Conservation (phyloP, 2,797 vertebrate genomes). For the Mus caroli region DNA sequence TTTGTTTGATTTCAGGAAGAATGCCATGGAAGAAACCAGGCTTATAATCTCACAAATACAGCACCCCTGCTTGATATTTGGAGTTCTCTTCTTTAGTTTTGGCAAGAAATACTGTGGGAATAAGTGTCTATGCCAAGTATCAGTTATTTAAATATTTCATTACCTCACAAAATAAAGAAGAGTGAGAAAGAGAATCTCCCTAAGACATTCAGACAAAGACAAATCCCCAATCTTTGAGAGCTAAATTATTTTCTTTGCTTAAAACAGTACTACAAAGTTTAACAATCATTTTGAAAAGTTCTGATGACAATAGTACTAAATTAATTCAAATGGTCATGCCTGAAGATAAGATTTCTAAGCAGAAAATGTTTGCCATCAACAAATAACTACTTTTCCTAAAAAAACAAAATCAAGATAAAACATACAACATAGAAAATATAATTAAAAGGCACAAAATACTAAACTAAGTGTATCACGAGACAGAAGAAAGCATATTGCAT, state of each 20-base stretch:
- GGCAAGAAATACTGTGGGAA: slow-evolving; percentile 86
- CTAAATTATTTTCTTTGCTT: slow-evolving; percentile 22
- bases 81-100: slow-evolving; percentile 81
- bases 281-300: not conserved
- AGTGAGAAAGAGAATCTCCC: slow-evolving; percentile 61
- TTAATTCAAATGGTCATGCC: slow-evolving; percentile 15
- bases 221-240: slow-evolving; percentile 64
- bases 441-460: not conserved
- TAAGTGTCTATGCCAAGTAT: slow-evolving; percentile 84
- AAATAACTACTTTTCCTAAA: not conserved
- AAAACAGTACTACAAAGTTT: slow-evolving; percentile 36
- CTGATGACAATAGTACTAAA: slow-evolving; percentile 41
- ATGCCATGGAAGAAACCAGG: slow-evolving; percentile 76
- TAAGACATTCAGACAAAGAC: slow-evolving; percentile 75
- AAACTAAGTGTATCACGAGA: not conserved
- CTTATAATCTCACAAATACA: slow-evolving; percentile 78
- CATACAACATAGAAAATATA: not conserved
- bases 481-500: not conserved
- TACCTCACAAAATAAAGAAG: slow-evolving; percentile 80
- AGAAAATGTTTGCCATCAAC: not conserved
- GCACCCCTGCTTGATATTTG: slow-evolving; percentile 81
- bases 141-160: slow-evolving; percentile 86
- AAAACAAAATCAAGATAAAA: slow-evolving; percentile 55
- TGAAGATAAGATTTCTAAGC: slow-evolving; percentile 25
- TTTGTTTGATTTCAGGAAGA: slow-evolving; percentile 70